Evolutionary conservation across 2,113 vertebrate species (phyloP), one percentile per base, ranked within the genome.

Genomic region (Nesogale talazaci): DNA sequence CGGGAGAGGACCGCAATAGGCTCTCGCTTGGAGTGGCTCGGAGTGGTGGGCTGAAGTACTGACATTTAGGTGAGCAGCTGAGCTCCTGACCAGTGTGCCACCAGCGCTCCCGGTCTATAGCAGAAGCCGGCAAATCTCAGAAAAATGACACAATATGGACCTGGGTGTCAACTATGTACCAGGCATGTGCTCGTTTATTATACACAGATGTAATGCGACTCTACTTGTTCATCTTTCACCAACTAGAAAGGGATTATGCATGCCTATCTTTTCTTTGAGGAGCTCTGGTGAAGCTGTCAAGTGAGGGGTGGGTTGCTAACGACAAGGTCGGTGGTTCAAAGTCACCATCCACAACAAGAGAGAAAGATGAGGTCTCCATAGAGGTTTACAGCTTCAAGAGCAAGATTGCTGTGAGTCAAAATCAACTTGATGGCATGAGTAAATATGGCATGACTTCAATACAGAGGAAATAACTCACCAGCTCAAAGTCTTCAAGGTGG

Each of bases 401-500:
- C 14, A 52, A 12, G 46, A 52, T 52, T 52, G 46, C 46, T 12
- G 14, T 52, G 46, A 52, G 46, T 52, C 46, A 52, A 52, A 11
- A 52, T 52, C 9, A 52, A 52, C 5, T 10, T 52, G 46, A 52
- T 52, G 46, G 46, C 10, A 17, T 42, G 16, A 91, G n/a, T 78
- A 89, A 80, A 65, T 11, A 80, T 0, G 2, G 11, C 52, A n/a
- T 52, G 91, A 70, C 77, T 42, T 86, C 34, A 57, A 70, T 25
- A 76, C 0, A 70, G 85, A 93, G 85, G 0, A 87, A 69, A 52
- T 2, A 94, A 87, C 98, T 99, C 98, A 99, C 99, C 78, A 99
- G 98, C 34, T 99, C 98, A 52, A 98, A 98, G 89, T 99, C 99
- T 42, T 99, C 99, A 38, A 98, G 61, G 42, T 98, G 98, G 94